Conservation (phyloP, 2,113 vertebrate species). For the Lota lota region DNA sequence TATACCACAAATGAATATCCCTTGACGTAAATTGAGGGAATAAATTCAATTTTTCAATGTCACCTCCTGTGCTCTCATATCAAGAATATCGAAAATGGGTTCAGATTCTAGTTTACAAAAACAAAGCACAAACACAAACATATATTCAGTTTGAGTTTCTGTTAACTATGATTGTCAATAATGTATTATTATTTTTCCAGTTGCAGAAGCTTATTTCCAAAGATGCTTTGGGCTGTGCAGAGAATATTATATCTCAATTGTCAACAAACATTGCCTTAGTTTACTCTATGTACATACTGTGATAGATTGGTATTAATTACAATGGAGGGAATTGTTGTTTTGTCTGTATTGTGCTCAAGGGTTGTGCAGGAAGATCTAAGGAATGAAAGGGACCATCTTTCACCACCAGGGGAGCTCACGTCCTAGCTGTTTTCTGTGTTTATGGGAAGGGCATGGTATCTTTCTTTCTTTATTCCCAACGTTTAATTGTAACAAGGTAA, state of each 20-base stretch:
- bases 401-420: not conserved
- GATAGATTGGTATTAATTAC: not conserved
- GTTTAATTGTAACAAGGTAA: too few relatives aligned
- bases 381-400: not conserved
- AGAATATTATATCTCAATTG: slow-evolving; percentile 13
- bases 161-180: too few relatives aligned
- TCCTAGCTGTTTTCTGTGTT: not conserved
- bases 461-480: too few relatives aligned
- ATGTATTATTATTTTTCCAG: not conserved
- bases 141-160: too few relatives aligned
- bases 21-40: too few relatives aligned
- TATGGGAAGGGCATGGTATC: not conserved
- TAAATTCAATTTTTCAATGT: too few relatives aligned
- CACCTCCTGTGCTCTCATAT: too few relatives aligned
- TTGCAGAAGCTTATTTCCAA: slow-evolving; percentile 1
- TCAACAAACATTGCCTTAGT: not conserved
- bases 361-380: not conserved
- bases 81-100: too few relatives aligned
- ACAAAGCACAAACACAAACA: too few relatives aligned
- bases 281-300: not conserved
- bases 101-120: too few relatives aligned
- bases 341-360: not conserved
- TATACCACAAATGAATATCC: too few relatives aligned
- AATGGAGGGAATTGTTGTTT: not conserved
- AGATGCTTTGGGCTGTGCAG: not conserved